Conservation (phyloP, 2,888 invertebrate genomes). For the Pheosia gnoma region DNA sequence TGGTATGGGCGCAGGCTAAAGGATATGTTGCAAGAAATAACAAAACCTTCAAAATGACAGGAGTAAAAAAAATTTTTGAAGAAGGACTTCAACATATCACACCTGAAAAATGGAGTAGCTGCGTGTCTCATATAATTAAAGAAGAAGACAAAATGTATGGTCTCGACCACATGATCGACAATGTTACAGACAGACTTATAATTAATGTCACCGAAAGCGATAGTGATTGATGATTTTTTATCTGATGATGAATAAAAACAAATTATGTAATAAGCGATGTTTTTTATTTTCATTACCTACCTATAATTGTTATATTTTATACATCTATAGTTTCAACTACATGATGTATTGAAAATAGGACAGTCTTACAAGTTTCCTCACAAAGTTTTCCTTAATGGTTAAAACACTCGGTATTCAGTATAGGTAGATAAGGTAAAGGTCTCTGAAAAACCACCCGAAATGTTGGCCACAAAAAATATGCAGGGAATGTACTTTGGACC, state of each 20-base stretch:
- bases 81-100: slow-evolving; percentile 20
- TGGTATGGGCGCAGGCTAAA: slow-evolving; percentile 12
- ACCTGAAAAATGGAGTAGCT: slow-evolving; percentile 22
- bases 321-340: slow-evolving; percentile 20
- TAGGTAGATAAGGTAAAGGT: too few relatives aligned
- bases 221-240: slow-evolving; percentile 16
- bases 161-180: slow-evolving; percentile 12
- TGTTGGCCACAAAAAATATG: slow-evolving; percentile 13
- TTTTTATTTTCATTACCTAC: slow-evolving; percentile 21
- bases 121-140: slow-evolving; percentile 27
- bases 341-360: slow-evolving; percentile 19
- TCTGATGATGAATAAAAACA: slow-evolving; percentile 23
- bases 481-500: slow-evolving; percentile 9
- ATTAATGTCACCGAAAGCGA: slow-evolving; percentile 21
- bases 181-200: slow-evolving; percentile 19
- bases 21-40: slow-evolving; percentile 12
- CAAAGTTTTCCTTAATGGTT: slow-evolving; percentile 3
- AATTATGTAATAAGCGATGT: slow-evolving; percentile 23
- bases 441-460: slow-evolving; percentile 5
- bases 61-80: slow-evolving; percentile 14
- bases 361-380: slow-evolving; percentile 20
- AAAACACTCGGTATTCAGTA: not conserved
- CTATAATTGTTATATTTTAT: slow-evolving; percentile 14
- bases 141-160: slow-evolving; percentile 16
- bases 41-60: slow-evolving; percentile 15